These are phyloP conservation scores for Oscheius sp. DNA, from an alignment of 2,888 invertebrate genomes.

Conservation along the genomic window DNA sequence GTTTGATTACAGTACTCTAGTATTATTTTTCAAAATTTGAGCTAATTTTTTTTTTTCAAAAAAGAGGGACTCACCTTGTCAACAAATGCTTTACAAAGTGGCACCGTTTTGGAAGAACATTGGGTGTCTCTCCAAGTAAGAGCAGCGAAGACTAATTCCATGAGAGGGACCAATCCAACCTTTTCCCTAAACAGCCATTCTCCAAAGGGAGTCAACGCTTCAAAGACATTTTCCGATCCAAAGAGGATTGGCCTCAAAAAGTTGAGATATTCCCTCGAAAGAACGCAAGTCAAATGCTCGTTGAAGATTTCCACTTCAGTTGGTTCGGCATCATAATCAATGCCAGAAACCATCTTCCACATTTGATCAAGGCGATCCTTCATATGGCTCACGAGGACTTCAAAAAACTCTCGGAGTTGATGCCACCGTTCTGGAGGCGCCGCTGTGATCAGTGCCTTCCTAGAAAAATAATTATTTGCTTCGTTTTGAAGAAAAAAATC, in stretches of 20 bases:
- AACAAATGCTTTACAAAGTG: constrained; percentile 42
- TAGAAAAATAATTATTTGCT: neutral
- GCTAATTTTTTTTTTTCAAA: neutral
- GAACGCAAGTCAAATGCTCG: constrained; percentile 59
- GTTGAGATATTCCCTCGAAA: constrained; percentile 48
- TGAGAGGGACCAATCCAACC: constrained; percentile 34
- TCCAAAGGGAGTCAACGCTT: neutral
- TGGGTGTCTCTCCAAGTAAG: constrained; percentile 52
- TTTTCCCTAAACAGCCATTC: constrained; percentile 8
- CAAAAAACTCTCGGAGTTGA: constrained; percentile 35
- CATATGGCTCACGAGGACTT: constrained; percentile 37
- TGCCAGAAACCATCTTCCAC: constrained; percentile 38
- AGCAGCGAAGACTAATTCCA: constrained; percentile 40
- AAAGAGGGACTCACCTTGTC: constrained; percentile 32
- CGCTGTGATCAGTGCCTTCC: constrained; percentile 35
- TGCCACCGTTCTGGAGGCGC: constrained; percentile 38
- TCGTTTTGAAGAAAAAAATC: neutral
- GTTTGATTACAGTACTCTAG: no score
- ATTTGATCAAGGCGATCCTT: constrained; percentile 35
- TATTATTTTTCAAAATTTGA: no score
- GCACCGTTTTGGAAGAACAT: constrained; percentile 38
- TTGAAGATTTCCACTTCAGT: constrained; percentile 59
- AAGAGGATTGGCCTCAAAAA: constrained; percentile 30
- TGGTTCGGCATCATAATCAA: constrained; percentile 48
- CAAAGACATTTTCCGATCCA: constrained; percentile 1